phyloP scores from a whole-genome alignment of 2,888 invertebrate genomes.

The Stomorhina lunata region DNA sequence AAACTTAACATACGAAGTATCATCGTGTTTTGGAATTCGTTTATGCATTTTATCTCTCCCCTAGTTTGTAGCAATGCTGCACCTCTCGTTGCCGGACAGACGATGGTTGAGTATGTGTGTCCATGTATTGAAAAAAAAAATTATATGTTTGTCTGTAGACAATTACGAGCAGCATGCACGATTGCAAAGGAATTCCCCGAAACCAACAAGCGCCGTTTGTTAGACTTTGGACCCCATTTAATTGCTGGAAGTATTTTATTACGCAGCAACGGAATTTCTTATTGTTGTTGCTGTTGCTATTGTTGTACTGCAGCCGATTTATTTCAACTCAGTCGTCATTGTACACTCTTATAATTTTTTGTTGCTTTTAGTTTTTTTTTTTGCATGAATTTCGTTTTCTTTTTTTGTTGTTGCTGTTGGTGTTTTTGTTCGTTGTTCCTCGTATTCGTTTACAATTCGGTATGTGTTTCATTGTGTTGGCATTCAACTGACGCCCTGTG shows the following conservation, averaged over 20 bases:
- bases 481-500: constrained; percentile 65
- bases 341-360: constrained; percentile 45
- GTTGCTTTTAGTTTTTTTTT: not conserved
- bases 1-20: constrained; percentile 54
- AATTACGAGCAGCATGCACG: constrained; percentile 51
- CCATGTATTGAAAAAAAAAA: constrained; percentile 41
- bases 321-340: constrained; percentile 43
- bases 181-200: constrained; percentile 70
- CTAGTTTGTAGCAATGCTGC: not conserved
- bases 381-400: constrained; percentile 8
- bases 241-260: constrained; percentile 66
- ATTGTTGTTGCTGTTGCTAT: constrained; percentile 40
- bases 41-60: not conserved
- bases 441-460: constrained; percentile 40
- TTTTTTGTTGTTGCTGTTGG: not conserved
- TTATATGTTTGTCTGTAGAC: too few relatives aligned
- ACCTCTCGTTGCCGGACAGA: not conserved
- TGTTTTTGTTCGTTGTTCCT: constrained; percentile 19
- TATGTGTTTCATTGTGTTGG: constrained; percentile 18
- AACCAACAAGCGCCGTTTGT: constrained; percentile 66
- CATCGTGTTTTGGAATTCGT: constrained; percentile 47
- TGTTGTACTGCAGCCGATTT: constrained; percentile 62
- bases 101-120: too few relatives aligned
- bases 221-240: constrained; percentile 68
- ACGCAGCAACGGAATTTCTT: constrained; percentile 61